phyloP scores from a whole-genome alignment of 2,888 invertebrate genomes.

The Aspidapion aeneum region DNA sequence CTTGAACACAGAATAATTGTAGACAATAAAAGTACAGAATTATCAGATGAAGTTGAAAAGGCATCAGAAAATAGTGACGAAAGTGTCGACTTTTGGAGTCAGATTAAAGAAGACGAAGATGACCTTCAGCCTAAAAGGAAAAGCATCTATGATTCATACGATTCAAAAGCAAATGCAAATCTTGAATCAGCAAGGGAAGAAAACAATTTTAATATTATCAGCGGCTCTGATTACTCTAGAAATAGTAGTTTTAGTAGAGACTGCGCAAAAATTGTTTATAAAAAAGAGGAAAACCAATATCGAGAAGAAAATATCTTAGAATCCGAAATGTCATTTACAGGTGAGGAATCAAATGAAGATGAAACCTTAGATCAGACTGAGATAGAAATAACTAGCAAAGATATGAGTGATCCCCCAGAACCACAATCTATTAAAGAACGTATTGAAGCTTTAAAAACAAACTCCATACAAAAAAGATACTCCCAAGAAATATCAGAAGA shows the following conservation, averaged over 20 bases:
- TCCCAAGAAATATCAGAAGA: constrained; percentile 30
- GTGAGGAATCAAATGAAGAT: constrained; percentile 2
- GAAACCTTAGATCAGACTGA: neutral
- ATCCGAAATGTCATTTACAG: neutral
- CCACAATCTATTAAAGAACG: constrained; percentile 41
- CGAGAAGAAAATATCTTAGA: constrained; percentile 7
- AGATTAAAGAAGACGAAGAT: constrained; percentile 26
- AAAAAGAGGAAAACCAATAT: constrained; percentile 7
- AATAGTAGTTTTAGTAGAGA: constrained; percentile 41
- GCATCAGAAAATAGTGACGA: constrained; percentile 9
- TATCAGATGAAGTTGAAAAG: neutral
- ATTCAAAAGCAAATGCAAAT: constrained; percentile 4
- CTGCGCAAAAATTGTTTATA: constrained; percentile 14
- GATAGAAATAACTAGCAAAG: constrained; percentile 1
- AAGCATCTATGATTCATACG: constrained; percentile 11
- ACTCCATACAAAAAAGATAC: constrained; percentile 34
- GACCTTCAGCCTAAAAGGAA: constrained; percentile 17
- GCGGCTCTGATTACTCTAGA: constrained; percentile 41
- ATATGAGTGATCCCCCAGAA: constrained; percentile 13
- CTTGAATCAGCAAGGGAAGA: neutral
- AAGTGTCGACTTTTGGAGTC: constrained; percentile 27
- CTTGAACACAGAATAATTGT: too few species aligned
- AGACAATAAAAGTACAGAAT: constrained; percentile 1
- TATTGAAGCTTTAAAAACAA: constrained; percentile 42
- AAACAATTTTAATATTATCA: neutral